phyloP scores from a whole-genome alignment of 2,113 vertebrate species.

The Cyrtonyx montezumae region DNA sequence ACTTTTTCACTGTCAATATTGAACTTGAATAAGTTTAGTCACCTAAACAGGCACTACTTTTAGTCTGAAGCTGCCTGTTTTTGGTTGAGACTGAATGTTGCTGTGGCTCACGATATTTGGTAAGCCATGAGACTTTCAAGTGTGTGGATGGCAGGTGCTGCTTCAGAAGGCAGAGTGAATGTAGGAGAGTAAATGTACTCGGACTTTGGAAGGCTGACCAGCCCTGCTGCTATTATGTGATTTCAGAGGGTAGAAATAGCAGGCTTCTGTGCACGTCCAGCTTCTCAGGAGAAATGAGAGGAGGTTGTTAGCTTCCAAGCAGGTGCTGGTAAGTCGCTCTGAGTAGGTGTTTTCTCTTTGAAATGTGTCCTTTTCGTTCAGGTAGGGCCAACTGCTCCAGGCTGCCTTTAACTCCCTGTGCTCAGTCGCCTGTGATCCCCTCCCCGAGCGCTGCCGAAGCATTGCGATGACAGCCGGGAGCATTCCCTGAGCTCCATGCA shows the following conservation, averaged over 20 bases:
- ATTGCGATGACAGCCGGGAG: neutral
- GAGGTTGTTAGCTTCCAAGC: neutral
- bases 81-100: neutral
- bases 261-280: neutral
- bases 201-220: neutral
- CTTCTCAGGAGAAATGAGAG: neutral
- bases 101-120: neutral
- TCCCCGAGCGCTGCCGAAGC: neutral
- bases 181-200: neutral
- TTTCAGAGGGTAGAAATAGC: rapidly evolving
- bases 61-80: neutral
- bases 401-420: neutral
- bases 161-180: neutral
- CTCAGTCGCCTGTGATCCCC: neutral
- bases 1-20: neutral
- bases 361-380: neutral
- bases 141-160: neutral
- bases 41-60: neutral
- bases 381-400: neutral
- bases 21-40: neutral
- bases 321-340: neutral
- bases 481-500: neutral
- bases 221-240: neutral
- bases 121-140: neutral
- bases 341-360: neutral